These are phyloP conservation scores for Caenorhabditis sp. DNA, from an alignment of 2,888 invertebrate species.

Conservation along the genomic window DNA sequence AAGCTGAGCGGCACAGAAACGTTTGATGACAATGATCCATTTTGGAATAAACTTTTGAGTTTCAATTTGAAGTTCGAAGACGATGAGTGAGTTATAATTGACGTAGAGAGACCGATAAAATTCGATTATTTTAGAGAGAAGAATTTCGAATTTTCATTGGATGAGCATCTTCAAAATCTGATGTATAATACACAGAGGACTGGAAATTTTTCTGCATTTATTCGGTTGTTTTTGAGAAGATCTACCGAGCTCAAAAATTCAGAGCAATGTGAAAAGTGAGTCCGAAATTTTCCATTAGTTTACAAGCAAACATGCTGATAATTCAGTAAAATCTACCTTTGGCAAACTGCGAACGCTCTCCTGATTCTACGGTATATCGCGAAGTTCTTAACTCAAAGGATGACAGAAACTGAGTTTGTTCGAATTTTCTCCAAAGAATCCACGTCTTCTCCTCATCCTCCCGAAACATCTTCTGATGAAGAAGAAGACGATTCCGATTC, in stretches of 20 bases:
- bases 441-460: constrained; percentile 1
- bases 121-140: constrained; percentile 38
- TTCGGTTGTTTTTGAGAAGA: constrained; percentile 85
- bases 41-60: constrained; percentile 91
- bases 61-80: constrained; percentile 76
- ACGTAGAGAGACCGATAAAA: background rate
- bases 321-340: constrained; percentile 81
- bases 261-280: constrained; percentile 87
- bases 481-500: constrained; percentile 21
- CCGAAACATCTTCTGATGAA: constrained; percentile 16
- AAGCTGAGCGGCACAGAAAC: constrained; percentile 75
- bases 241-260: constrained; percentile 85
- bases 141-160: constrained; percentile 82
- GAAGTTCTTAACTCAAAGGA: constrained; percentile 89
- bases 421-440: constrained; percentile 45
- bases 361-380: constrained; percentile 83
- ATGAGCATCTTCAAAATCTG: constrained; percentile 79
- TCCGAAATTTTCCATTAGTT: background rate
- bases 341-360: constrained; percentile 92
- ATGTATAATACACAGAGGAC: constrained; percentile 85
- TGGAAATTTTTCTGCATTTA: constrained; percentile 87
- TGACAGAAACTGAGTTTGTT: constrained; percentile 86
- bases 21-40: constrained; percentile 86
- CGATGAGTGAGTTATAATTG: constrained; percentile 50
- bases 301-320: background rate